Conservation (phyloP, 2,888 invertebrate genomes). For the Tinea trinotella region DNA sequence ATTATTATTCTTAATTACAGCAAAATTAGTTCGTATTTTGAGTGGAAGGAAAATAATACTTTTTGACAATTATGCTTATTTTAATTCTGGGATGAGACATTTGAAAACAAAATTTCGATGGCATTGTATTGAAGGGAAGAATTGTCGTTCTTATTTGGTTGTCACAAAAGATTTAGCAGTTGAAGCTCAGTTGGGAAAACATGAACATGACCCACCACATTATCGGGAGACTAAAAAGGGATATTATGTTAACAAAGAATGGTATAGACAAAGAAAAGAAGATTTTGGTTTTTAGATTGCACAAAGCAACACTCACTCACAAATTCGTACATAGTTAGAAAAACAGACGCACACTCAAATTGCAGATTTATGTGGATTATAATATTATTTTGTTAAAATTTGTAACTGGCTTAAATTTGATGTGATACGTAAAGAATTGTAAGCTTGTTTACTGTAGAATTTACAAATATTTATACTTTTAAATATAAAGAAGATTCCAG, state of each 20-base stretch:
- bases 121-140: constrained; percentile 30
- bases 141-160: constrained; percentile 12
- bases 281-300: no score
- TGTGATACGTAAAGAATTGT: no score
- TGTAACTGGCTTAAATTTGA: no score
- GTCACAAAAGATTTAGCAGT: constrained; percentile 27
- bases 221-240: constrained; percentile 23
- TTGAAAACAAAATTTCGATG: constrained; percentile 31
- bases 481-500: no score
- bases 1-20: constrained; percentile 21
- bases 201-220: constrained; percentile 27
- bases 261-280: neutral
- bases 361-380: no score
- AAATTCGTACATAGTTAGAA: no score
- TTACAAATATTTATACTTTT: no score
- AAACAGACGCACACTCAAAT: no score
- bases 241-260: constrained; percentile 19
- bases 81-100: constrained; percentile 24
- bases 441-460: no score
- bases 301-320: no score
- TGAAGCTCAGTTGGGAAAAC: constrained; percentile 22
- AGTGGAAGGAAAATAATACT: constrained; percentile 29
- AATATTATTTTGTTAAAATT: no score
- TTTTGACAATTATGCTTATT: constrained; percentile 24
- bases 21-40: constrained; percentile 22